A percentile compares a stretch with the other conserved stretches of the same genome.
phyloP scores from a whole-genome alignment of 2,797 vertebrate genomes.

The Intellagama lesueurii region DNA sequence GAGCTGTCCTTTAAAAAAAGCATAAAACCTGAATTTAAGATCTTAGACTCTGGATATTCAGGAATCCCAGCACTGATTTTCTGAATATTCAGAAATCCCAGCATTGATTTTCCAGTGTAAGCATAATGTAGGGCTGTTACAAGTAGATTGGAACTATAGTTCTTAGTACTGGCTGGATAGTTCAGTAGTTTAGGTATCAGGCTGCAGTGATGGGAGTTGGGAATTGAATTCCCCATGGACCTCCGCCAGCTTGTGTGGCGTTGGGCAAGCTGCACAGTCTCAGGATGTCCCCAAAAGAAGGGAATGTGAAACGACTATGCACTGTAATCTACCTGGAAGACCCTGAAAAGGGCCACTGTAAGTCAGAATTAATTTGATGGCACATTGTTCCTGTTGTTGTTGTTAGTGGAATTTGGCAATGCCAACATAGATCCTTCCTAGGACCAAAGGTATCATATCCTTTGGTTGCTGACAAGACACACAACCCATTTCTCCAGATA shows the following conservation, averaged over 20 bases:
- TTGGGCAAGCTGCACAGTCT: too few species aligned
- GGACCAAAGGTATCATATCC: not conserved
- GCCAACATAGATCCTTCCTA: slow-evolving; percentile 12
- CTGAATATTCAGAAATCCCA: not conserved
- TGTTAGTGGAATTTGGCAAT: not conserved
- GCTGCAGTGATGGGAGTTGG: too few species aligned
- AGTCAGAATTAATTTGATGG: too few species aligned
- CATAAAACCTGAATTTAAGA: not conserved
- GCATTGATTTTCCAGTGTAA: not conserved
- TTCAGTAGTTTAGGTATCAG: too few species aligned
- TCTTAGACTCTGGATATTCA: not conserved
- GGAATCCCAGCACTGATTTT: not conserved
- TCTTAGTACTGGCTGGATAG: not conserved
- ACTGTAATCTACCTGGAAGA: too few species aligned
- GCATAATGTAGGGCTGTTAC: not conserved
- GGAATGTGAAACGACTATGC: too few species aligned
- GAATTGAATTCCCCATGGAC: too few species aligned
- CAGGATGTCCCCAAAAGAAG: too few species aligned
- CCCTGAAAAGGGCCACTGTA: too few species aligned
- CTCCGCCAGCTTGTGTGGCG: too few species aligned
- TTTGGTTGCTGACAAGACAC: slow-evolving; percentile 15
- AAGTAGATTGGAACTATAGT: not conserved
- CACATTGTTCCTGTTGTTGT: too few species aligned
- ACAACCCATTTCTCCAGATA: not conserved
- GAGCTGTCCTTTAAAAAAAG: not conserved